Base-by-base conservation (phyloP, 2,113 vertebrate species). In the Leucoraja erinaceus region DNA sequence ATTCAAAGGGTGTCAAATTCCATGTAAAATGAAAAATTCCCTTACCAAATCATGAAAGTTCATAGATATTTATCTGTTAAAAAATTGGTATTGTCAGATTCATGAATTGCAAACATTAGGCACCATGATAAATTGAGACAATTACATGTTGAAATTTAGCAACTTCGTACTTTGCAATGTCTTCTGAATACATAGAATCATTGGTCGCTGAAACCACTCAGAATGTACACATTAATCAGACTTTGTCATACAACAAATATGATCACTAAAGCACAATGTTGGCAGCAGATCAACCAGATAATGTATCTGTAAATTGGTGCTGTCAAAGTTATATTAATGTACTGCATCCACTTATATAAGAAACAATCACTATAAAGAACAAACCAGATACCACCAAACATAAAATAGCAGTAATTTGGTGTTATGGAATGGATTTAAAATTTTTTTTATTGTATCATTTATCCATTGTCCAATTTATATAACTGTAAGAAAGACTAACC, bases 311-410 rank as follows among this genome's bases (percentile, higher is more conserved):
- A 90, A 84, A 90, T 22, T 90, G 33, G 88, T 31, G 88, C 66
- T 70, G 88, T 66, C 31, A 90, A 90, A 70, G 20, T 70, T 22
- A 90, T 68, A 90, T 90, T 90, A 70, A 70, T 70, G 66, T 70
- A 70, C 31, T 22, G 63, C 33, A 66, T 1, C 86, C n/a, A 66
- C 66, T 90, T 90, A 22, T 11, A 68, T 47, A 33, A 90, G 38
- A 47, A n/a, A 47, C 4, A 90, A 47, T 7, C 1, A 47, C 20
- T 47, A 68, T 70, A 38, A 70, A 70, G 66, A 70, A 70, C n/a
- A 25, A 33, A 90, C 63, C 18, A 70, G 14, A 25, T 90, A 38
- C 33, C 63, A 90, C 9, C 22, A 33, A 66, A 90, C 12, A 70
- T 20, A 47, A 38, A 70, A 31, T 47, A 33, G 31, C 33, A 9